These are phyloP conservation scores for Pelagia noctiluca DNA, from an alignment of 30 jellyfish, hydroid and myxozoan genomes.

Conservation along the genomic window DNA sequence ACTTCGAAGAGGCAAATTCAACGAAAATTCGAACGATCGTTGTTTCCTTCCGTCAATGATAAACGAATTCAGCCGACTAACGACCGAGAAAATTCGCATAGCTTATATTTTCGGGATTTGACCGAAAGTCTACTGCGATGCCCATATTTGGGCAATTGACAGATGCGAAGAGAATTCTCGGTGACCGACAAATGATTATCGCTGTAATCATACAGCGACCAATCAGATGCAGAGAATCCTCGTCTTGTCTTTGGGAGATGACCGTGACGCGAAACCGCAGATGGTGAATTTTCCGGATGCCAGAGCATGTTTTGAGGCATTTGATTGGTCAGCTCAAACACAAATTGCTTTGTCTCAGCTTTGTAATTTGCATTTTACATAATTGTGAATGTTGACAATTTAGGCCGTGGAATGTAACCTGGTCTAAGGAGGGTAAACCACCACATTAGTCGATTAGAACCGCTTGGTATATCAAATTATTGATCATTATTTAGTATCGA, in stretches of 20 bases:
- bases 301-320: conserved; percentile 17
- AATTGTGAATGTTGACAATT: neutral
- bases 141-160: conserved; percentile 73
- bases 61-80: conserved; percentile 77
- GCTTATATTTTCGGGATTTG: conserved; percentile 74
- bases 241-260: conserved; percentile 29
- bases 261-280: conserved; percentile 49
- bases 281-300: conserved; percentile 67
- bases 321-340: conserved; percentile 34
- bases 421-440: neutral
- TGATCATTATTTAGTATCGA: too few species aligned
- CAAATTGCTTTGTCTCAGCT: too few species aligned
- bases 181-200: conserved; percentile 67
- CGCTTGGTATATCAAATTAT: too few species aligned
- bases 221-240: conserved; percentile 30
- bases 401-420: neutral
- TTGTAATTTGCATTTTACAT: too few species aligned
- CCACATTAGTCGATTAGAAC: neutral
- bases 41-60: conserved; percentile 56
- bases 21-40: conserved; percentile 59
- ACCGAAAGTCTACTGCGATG: conserved; percentile 65
- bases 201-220: conserved; percentile 65
- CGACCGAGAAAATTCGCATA: conserved; percentile 64
- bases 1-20: neutral
- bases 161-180: conserved; percentile 66